Evolutionary conservation across 2,888 invertebrate species (phyloP).

Genomic region (Xestia xanthographa): DNA sequence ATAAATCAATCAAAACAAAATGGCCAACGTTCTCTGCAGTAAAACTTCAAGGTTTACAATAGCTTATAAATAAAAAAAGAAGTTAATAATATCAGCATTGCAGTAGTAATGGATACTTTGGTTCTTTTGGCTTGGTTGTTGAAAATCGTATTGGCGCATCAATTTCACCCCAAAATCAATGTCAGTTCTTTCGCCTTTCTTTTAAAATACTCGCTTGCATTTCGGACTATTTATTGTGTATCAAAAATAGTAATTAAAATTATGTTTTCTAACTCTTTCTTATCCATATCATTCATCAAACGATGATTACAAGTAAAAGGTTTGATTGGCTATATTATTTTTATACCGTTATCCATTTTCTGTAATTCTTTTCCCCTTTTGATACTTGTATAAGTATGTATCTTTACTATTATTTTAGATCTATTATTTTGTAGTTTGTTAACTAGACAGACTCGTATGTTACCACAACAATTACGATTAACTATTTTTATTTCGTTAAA

Average conservation of each 20-base stretch:
- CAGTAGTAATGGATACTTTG: background rate
- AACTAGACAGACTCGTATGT: background rate
- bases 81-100: conserved; percentile 22
- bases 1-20: conserved; percentile 12
- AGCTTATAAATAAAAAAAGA: conserved; percentile 17
- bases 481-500: background rate
- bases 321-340: background rate
- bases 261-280: background rate
- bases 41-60: conserved; percentile 14
- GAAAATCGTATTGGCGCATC: background rate
- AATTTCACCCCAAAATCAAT: background rate
- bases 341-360: background rate
- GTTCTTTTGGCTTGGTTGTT: background rate
- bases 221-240: background rate
- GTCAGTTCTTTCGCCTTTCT: background rate
- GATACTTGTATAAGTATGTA: too few relatives aligned
- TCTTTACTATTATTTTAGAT: too few relatives aligned
- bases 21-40: conserved; percentile 15
- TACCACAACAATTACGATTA: background rate
- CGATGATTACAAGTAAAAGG: background rate
- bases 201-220: background rate
- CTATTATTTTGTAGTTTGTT: too few relatives aligned
- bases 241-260: background rate
- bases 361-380: too few relatives aligned
- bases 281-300: background rate